A percentile compares a stretch with the other conserved stretches of the same genome.
phyloP scores from a whole-genome alignment of 2,113 vertebrate species.

The Spermophilus dauricus region DNA sequence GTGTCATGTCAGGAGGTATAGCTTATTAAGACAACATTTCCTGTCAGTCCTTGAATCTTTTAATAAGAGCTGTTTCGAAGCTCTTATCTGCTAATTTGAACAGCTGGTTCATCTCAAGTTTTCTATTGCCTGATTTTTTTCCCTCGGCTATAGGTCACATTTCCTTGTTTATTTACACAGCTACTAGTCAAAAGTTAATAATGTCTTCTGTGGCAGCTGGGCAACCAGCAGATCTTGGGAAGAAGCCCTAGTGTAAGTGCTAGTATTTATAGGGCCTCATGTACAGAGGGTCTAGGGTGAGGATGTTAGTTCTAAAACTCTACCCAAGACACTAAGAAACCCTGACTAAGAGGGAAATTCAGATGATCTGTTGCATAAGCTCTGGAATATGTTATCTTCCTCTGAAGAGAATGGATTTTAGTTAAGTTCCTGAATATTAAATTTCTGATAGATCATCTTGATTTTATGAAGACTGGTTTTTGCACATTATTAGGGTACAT shows the following conservation, averaged over 20 bases:
- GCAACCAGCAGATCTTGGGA: not conserved
- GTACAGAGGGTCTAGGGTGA: not conserved
- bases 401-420: not conserved
- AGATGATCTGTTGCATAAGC: not conserved
- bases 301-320: not conserved
- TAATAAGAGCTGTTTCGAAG: not conserved
- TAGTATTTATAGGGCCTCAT: not conserved
- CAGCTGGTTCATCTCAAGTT: not conserved
- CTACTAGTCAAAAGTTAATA: not conserved
- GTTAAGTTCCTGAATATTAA: not conserved
- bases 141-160: not conserved
- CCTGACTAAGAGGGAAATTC: not conserved
- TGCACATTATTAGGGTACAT: not conserved
- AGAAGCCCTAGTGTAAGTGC: not conserved
- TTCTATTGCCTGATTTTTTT: not conserved
- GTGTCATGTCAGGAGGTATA: not conserved
- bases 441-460: not conserved
- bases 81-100: not conserved
- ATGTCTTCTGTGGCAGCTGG: not conserved
- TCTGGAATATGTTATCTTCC: not conserved
- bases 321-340: not conserved
- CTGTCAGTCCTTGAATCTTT: not conserved
- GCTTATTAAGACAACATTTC: not conserved
- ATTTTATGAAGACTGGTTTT: constrained; percentile 21
- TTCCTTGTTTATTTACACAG: not conserved